A percentile compares a stretch with the other conserved stretches of the same genome.
phyloP scores from a whole-genome alignment of 37 sponge, comb jelly and placozoan species.

The Spongilla lacustris region DNA sequence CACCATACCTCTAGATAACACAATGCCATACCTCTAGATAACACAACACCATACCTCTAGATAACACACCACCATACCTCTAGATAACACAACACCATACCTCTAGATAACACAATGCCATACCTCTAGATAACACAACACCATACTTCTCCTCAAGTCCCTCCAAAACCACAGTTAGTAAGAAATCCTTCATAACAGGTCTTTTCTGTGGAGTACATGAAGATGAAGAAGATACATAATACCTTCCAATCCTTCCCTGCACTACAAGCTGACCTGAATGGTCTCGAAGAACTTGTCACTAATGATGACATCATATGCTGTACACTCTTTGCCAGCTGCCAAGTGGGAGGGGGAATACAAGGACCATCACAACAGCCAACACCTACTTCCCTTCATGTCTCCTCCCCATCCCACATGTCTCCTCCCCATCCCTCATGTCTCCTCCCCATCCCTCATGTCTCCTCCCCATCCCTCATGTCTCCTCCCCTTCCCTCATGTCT shows the following conservation, averaged over 20 bases:
- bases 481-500: too few species aligned
- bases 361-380: neutral
- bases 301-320: constrained; percentile 88
- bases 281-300: constrained; percentile 65
- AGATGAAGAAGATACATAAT: neutral
- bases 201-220: constrained; percentile 49
- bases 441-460: neutral
- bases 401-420: neutral
- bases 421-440: neutral
- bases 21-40: too few species aligned
- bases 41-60: too few species aligned
- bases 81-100: too few species aligned
- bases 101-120: neutral
- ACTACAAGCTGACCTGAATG: constrained; percentile 58
- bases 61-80: too few species aligned
- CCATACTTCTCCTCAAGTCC: constrained; percentile 91
- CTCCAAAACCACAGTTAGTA: constrained; percentile 85
- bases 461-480: too few species aligned
- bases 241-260: neutral
- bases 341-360: neutral
- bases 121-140: constrained; percentile 76
- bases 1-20: too few species aligned
- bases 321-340: constrained; percentile 82
- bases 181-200: constrained; percentile 71
- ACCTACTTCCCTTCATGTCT: neutral